Base-by-base conservation (phyloP, 2,113 vertebrate genomes). In the Hemibagrus wyckioides region DNA sequence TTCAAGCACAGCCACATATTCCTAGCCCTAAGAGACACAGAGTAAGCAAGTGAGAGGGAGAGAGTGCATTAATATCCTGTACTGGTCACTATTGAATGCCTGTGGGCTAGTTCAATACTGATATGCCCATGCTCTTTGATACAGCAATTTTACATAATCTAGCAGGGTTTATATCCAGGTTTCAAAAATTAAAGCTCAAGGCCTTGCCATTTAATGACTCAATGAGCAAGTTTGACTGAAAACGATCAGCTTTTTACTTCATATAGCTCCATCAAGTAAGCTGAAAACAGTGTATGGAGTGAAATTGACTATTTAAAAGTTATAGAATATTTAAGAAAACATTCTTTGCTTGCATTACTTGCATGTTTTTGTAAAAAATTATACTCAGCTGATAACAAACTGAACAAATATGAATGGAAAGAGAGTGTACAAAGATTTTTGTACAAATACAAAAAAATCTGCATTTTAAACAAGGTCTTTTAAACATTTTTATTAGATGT, bases 1-100 rank as follows among this genome's bases (percentile, higher is more conserved):
- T 89, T 88, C 76, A 89, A 86, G 86, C 79, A 80, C 88, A 85
- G 83, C 85, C 33, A 86, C 65, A 86, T 85, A 88, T 86, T 88
- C 59, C 54, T 87, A 67, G 76, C 44, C 52, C 73, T 84, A 61
- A 82, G 19, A 85, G 87, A 82, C 67, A 56, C 39, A 54, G 44
- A 82, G 57, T 39, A 30, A 82, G 57, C 41, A 36, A 79, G 63
- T 30, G 65, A 73, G 36, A 50, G 80, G 28, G 48, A 28, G 50
- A 59, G 65, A 69, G 30, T 75, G 65, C 69, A 76, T 76, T 59
- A 65, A 52, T 80, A 65, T 79, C 44, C 44, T 80, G 57, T 39
- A 65, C 50, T 80, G 61, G 76, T 21, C 33, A 57, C 15, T 41
- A 76, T 11, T 75, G 82, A 56, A 23, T 56, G 44, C 33, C 36